Conservation (phyloP, 1,140 invertebrate genomes). For the Heliconius hermathena region DNA sequence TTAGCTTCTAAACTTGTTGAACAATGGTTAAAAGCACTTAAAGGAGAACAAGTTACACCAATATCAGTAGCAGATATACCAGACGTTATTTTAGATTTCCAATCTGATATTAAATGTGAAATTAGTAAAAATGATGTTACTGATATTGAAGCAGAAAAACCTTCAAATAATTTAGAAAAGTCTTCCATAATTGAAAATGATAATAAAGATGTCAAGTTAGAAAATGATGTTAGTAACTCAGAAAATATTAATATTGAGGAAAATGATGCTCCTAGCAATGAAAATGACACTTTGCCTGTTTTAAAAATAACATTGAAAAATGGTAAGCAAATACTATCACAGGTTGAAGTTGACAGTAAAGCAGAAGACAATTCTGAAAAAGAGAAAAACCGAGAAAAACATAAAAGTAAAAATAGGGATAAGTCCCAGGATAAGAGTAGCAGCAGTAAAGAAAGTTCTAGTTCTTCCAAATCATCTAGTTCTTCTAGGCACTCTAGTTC, state of each 20-base stretch:
- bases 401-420: slow-evolving; percentile 72
- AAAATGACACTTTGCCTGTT: slow-evolving; percentile 66
- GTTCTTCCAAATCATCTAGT: slow-evolving; percentile 79
- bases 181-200: slow-evolving; percentile 45
- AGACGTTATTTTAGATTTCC: slow-evolving; percentile 60
- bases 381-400: slow-evolving; percentile 68
- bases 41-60: slow-evolving; percentile 83
- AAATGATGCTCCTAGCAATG: slow-evolving; percentile 72
- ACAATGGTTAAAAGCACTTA: slow-evolving; percentile 94
- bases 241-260: slow-evolving; percentile 22
- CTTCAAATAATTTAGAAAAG: slow-evolving; percentile 31
- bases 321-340: slow-evolving; percentile 87
- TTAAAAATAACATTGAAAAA: slow-evolving; percentile 88
- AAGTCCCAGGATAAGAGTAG: slow-evolving; percentile 63
- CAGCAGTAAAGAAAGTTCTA: slow-evolving; percentile 63
- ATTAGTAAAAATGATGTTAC: slow-evolving; percentile 31
- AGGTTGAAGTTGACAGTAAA: slow-evolving; percentile 81
- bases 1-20: slow-evolving; percentile 92
- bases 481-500: slow-evolving; percentile 74
- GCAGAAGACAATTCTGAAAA: slow-evolving; percentile 68
- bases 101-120: slow-evolving; percentile 47
- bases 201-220: slow-evolving; percentile 42
- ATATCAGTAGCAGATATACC: slow-evolving; percentile 64
- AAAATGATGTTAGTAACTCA: slow-evolving; percentile 28
- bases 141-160: slow-evolving; percentile 38